Base-by-base conservation (phyloP, 92 coral and sea anemone genomes). In the Heliopora coerulea region DNA sequence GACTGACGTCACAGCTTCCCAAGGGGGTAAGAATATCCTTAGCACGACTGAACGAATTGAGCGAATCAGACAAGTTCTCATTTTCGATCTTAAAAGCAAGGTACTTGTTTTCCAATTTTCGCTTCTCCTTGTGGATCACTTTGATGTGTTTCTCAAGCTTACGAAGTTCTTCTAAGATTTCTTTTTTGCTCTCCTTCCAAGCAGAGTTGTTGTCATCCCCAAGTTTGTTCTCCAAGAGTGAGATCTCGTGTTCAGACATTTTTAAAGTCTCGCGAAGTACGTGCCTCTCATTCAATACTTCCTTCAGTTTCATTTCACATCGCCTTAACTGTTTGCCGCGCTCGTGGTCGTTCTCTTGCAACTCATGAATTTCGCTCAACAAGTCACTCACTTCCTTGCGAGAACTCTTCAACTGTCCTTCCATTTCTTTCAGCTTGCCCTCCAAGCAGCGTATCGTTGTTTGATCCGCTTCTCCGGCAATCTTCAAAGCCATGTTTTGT, bases 91-190 rank as follows among this genome's bases (percentile, higher is more conserved):
- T 79, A 80, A 93, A 93, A 20, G 73, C 87, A 26, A 83, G 85
- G 67, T 90, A 93, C 72, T 93, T 93, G 80, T 91, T 90, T 57
- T 93, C 98, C 34, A 93, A 78, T 60, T 81, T 93, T 76, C 87
- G 78, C 66, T 93, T 93, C 50, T 93, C 98, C 52, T 80, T 84
- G 69, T 93, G 98, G 0, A 90, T 96, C 39, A 88, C 97, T 62
- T 93, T 93, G 17, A 93, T 65, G 44, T 90, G 91, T 62, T 83
- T 93, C 74, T 93, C 98, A 8, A 93, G 87, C 76, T 93, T 96
- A 17, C 96, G 96, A 37, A 93, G 88, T 39, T 90, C 98, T 34
- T 83, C 73, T 89, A 96, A 88, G 15, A 93, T 88, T 78, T 90
- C 88, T 39, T 88, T 69, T 68, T 87, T 93, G 79, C 89, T 93